phyloP scores from a whole-genome alignment of 2,888 invertebrate species.

The Agrenia bidenticulata region DNA sequence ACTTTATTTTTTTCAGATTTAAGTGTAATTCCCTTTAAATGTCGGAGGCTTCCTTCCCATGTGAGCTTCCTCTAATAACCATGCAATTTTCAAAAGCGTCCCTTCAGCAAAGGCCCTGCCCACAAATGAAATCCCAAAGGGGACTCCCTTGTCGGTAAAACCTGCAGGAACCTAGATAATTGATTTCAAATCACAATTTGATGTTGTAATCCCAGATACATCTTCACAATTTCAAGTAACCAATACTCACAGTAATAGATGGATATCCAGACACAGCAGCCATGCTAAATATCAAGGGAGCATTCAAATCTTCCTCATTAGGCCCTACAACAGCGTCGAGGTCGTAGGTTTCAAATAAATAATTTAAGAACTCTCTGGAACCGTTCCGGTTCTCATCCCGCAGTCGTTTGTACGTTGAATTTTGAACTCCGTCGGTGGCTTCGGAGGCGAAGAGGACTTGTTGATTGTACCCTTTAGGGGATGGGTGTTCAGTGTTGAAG shows the following conservation, averaged over 20 bases:
- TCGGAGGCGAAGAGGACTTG: constrained; percentile 23
- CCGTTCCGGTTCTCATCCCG: constrained; percentile 16
- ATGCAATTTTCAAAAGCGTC: constrained; percentile 27
- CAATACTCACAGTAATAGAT: too few species aligned
- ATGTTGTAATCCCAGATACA: too few species aligned
- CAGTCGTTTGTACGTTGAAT: constrained; percentile 22
- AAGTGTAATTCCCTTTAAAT: too few species aligned
- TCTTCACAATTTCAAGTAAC: too few species aligned
- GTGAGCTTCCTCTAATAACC: constrained; percentile 15
- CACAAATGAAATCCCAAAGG: constrained; percentile 39
- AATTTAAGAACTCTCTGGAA: constrained; percentile 19
- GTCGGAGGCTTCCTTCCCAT: neutral
- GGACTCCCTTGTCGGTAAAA: constrained; percentile 26
- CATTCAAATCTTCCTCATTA: constrained; percentile 11
- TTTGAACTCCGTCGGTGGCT: constrained; percentile 32
- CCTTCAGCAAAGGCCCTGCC: constrained; percentile 31
- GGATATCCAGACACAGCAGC: constrained; percentile 38
- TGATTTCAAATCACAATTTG: neutral
- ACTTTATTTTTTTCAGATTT: too few species aligned
- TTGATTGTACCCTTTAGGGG: constrained; percentile 33
- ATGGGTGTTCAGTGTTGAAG: constrained; percentile 31
- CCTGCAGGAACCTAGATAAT: constrained; percentile 38
- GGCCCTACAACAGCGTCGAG: constrained; percentile 28
- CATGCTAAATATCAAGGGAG: constrained; percentile 9
- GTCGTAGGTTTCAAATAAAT: constrained; percentile 11